Percentiles rank a stretch among this genome's conserved stretches.
These are phyloP conservation scores for Oscheius sp. DNA, from an alignment of 2,888 invertebrate species.

Conservation along the genomic window DNA sequence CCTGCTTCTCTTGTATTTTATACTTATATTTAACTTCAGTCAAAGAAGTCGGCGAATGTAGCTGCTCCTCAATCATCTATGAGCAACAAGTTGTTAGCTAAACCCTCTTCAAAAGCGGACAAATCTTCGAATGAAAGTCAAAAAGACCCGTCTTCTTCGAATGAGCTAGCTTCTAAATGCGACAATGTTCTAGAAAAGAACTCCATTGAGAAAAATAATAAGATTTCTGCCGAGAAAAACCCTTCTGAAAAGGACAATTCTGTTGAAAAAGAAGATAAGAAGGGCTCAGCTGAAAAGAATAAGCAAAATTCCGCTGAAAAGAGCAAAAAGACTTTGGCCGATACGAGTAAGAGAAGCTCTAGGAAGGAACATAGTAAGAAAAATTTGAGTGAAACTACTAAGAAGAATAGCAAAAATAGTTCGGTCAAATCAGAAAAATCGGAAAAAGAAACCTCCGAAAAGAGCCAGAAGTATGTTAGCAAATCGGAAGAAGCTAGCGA, in stretches of 20 bases:
- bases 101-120: too few species aligned
- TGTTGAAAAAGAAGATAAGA: neutral
- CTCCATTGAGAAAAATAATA: neutral
- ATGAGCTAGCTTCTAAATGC: too few species aligned
- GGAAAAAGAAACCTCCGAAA: neutral
- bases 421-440: neutral
- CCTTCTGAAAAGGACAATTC: neutral
- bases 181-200: too few species aligned
- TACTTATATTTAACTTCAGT: neutral
- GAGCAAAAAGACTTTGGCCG: neutral
- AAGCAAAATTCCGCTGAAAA: too few species aligned
- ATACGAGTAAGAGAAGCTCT: neutral
- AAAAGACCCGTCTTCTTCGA: too few species aligned
- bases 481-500: neutral
- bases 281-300: neutral
- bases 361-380: neutral
- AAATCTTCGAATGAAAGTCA: too few species aligned
- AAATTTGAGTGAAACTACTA: neutral
- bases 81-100: too few species aligned
- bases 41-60: too few species aligned
- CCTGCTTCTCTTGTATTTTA: too few species aligned
- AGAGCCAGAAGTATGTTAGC: too few species aligned
- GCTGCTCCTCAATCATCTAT: too few species aligned
- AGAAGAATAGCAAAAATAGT: neutral
- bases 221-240: neutral